Evolutionary conservation across 2,888 invertebrate genomes (phyloP).

Genomic region (Diarsia rubi): DNA sequence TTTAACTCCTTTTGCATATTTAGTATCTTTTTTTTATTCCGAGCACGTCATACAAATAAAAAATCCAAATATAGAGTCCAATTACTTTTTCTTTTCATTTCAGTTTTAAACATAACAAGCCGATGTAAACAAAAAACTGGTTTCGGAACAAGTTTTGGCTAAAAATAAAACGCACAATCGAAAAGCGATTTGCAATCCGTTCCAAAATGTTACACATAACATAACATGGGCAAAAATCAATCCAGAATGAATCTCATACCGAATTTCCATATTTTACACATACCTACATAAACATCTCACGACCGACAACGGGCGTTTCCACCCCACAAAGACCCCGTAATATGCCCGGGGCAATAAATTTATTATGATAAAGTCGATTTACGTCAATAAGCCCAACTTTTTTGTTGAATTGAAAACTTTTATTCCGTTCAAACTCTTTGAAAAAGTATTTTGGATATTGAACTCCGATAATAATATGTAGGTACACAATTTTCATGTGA

Average conservation of each 20-base stretch:
- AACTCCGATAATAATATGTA: constrained; percentile 55
- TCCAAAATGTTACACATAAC: constrained; percentile 38
- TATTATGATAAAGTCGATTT: constrained; percentile 70
- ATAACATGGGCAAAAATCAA: constrained; percentile 48
- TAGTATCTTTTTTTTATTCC: not conserved
- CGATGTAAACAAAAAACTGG: constrained; percentile 43
- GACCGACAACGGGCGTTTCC: constrained; percentile 59
- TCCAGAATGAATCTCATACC: constrained; percentile 56
- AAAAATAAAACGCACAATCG: constrained; percentile 42
- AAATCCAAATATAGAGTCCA: constrained; percentile 13
- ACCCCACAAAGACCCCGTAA: constrained; percentile 65
- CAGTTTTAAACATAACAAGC: constrained; percentile 16
- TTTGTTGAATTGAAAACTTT: constrained; percentile 69
- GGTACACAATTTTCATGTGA: constrained; percentile 55
- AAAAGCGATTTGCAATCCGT: constrained; percentile 31
- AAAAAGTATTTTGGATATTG: constrained; percentile 62
- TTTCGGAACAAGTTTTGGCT: constrained; percentile 26
- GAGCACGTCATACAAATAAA: not conserved
- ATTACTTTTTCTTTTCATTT: constrained; percentile 31
- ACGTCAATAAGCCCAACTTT: constrained; percentile 67
- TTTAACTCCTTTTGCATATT: not conserved
- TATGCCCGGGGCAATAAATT: constrained; percentile 68
- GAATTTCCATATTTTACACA: constrained; percentile 65
- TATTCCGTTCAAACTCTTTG: constrained; percentile 63
- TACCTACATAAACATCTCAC: constrained; percentile 62